Base-by-base conservation (phyloP, 2,888 invertebrate species). In the Criorhina ranunculi region DNA sequence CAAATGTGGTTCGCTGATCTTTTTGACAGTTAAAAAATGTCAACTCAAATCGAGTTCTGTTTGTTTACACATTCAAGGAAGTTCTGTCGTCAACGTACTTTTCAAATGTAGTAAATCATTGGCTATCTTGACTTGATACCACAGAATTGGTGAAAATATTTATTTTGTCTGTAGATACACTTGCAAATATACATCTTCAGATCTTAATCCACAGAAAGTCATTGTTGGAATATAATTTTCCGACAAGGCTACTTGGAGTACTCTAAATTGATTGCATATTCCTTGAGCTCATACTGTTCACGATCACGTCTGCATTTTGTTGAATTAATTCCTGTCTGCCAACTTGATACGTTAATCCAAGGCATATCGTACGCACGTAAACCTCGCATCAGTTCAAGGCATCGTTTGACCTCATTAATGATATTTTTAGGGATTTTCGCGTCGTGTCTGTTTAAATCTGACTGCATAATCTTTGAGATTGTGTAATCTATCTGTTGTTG, bases 381-480 rank as follows among this genome's bases (percentile, higher is more conserved):
- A 64, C 81, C 70, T 53, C 70, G 35, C 51, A 31, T 44, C 35
- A 57, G 37, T 64, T 46, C 44, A 55, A 64, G 44, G 44, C 49
- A 35, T 53, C 33, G 59, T 37, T 53, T 59, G 76, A 78, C 72
- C 78, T 17, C 66, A 78, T 64, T 77, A 19, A 44, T n/a, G 11
- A 37, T 70, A 51, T 78, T 82, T 82, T 40, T 72, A 73, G 60
- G 73, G 73, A n/a, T 62, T 42, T 72, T 72, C 42, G 24, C 8
- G 37, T n/a, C 46, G n/a, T 37, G 19, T 46, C 57, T 37, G 3
- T 60, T 17, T 12, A 31, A 42, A 69, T 46, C 31, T 40, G 31
- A 8, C 31, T 49, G 46, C 17, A 57, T 19, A 31, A 40, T 12
- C 35, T 31, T 40, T 35, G 17, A 37, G 9, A 49, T 57, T 62